phyloP scores from a whole-genome alignment of 1,140 invertebrate species.

The Tenebrio molitor region DNA sequence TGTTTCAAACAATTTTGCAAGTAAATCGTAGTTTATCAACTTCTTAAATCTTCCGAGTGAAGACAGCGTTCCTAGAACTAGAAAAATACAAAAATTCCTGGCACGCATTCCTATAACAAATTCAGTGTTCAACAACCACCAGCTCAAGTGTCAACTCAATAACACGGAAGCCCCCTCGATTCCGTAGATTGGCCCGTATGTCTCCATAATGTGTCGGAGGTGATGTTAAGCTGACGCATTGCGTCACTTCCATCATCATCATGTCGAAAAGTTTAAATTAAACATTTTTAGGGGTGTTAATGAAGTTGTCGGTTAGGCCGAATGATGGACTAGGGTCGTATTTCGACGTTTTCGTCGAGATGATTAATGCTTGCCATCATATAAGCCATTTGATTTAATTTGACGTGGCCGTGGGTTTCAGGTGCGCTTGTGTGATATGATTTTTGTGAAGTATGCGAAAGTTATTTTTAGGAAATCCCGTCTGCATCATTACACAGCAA shows the following conservation, averaged over 20 bases:
- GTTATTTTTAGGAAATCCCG: conserved; percentile 14
- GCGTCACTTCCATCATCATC: conserved; percentile 41
- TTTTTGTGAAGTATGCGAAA: conserved; percentile 9
- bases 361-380: conserved; percentile 18
- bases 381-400: conserved; percentile 34
- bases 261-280: conserved; percentile 39
- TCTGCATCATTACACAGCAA: conserved; percentile 14
- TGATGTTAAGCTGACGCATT: conserved; percentile 38
- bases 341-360: conserved; percentile 35
- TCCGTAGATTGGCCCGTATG: background rate
- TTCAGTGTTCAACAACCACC: too few relatives aligned
- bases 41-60: too few relatives aligned
- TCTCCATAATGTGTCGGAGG: conserved; percentile 8
- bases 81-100: too few relatives aligned
- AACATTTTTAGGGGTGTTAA: conserved; percentile 33
- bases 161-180: background rate
- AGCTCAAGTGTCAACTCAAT: background rate
- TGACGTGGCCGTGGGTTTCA: conserved; percentile 15
- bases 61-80: too few relatives aligned
- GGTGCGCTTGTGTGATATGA: conserved; percentile 6
- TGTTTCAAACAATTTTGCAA: too few relatives aligned
- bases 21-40: too few relatives aligned
- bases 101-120: background rate
- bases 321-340: conserved; percentile 36
- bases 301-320: conserved; percentile 30